Percentiles rank a stretch among this genome's conserved stretches.
Evolutionary conservation across 2,113 vertebrate genomes (phyloP).

Genomic region (Toxotes chatareus): DNA sequence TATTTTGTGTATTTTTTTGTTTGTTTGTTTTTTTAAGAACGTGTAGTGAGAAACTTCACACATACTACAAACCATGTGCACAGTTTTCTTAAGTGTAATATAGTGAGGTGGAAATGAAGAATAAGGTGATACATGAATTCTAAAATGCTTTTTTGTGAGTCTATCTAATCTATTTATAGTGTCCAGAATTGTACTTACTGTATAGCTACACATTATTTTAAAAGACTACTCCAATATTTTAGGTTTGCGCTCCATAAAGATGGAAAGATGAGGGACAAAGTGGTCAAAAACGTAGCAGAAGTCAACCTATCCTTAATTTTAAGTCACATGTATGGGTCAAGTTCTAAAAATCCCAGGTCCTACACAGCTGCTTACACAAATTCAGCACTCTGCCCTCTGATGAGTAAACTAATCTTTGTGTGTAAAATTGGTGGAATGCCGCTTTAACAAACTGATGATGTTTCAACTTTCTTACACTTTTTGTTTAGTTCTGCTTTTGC

Average conservation of each 20-base stretch:
- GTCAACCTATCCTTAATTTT: too few species aligned
- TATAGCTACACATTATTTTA: neutral
- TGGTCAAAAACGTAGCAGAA: neutral
- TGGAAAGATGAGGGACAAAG: neutral
- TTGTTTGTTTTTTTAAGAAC: neutral
- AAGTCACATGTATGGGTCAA: too few species aligned
- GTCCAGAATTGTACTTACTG: neutral
- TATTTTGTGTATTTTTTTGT: too few species aligned
- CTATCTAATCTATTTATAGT: too few species aligned
- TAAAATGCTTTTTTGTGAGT: neutral
- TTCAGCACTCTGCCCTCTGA: too few species aligned
- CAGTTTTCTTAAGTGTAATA: neutral
- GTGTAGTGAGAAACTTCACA: neutral
- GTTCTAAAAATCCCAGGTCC: too few species aligned
- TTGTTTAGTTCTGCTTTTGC: neutral
- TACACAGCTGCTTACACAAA: too few species aligned
- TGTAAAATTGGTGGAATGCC: neutral
- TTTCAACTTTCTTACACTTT: neutral
- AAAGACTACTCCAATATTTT: neutral
- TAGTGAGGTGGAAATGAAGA: neutral
- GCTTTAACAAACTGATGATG: neutral
- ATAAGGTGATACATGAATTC: neutral
- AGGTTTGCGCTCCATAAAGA: neutral
- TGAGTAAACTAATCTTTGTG: neutral
- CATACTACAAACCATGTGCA: neutral